A percentile compares a stretch with the other conserved stretches of the same genome.
These are phyloP conservation scores for Chorisops tibialis DNA, from an alignment of 2,888 invertebrate genomes.

Conservation along the genomic window DNA sequence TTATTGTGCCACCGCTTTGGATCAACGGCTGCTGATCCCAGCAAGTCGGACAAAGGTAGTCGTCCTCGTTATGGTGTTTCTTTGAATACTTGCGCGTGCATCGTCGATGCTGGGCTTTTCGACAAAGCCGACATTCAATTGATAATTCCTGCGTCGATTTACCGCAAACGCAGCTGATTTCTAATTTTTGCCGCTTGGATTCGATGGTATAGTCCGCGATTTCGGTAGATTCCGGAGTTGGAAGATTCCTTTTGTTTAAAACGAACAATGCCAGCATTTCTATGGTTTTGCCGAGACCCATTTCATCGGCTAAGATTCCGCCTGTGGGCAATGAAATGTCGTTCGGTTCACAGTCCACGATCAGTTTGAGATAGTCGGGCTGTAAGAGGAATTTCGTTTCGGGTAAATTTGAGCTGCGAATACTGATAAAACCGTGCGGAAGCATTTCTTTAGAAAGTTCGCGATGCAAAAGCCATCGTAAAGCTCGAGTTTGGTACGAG, in stretches of 20 bases:
- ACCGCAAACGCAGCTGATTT: slow-evolving; percentile 49
- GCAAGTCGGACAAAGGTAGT: slow-evolving; percentile 63
- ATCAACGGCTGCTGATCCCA: slow-evolving; percentile 50
- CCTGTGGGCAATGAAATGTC: slow-evolving; percentile 54
- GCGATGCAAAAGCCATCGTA: slow-evolving; percentile 65
- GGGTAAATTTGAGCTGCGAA: slow-evolving; percentile 33
- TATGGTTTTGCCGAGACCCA: slow-evolving; percentile 79
- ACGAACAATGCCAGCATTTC: slow-evolving; percentile 68
- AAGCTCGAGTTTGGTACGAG: slow-evolving; percentile 63
- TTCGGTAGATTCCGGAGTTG: background rate
- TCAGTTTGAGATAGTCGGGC: slow-evolving; percentile 37
- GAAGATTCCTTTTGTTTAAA: slow-evolving; percentile 45
- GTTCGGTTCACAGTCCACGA: slow-evolving; percentile 43
- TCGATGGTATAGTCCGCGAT: background rate
- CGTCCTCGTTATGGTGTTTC: slow-evolving; percentile 46
- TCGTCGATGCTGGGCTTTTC: slow-evolving; percentile 59
- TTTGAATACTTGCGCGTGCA: slow-evolving; percentile 56
- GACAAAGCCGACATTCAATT: slow-evolving; percentile 59
- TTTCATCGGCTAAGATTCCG: slow-evolving; percentile 76
- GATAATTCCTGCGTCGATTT: slow-evolving; percentile 33
- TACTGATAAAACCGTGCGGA: slow-evolving; percentile 3
- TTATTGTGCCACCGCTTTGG: slow-evolving; percentile 63
- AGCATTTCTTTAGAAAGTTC: slow-evolving; percentile 49
- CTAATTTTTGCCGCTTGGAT: slow-evolving; percentile 17
- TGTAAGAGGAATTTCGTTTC: slow-evolving; percentile 40